Evolutionary conservation across 64 coral and sea anemone species (phyloP), one percentile per base, ranked within the genome.

Genomic region (Acropora tenuis): DNA sequence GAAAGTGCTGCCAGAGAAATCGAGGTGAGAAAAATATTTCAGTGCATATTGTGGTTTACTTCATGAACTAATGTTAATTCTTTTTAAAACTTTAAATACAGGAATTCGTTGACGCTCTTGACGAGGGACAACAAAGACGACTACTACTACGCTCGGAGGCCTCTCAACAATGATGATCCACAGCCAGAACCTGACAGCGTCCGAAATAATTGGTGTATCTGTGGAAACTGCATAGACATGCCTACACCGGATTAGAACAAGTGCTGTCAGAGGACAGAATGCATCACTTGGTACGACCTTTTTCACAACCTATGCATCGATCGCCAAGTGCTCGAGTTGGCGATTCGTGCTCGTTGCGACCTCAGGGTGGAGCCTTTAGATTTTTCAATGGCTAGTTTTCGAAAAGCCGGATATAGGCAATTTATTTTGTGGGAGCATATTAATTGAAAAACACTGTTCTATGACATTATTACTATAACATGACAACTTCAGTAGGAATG

Each of bases 351-450:
- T 1, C 4, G 15, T 5, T 78, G 76, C 52, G 76, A 78, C 47
- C 45, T 78, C 2, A 50, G 76, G 18, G 76, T 50, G 48, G 76
- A 50, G 45, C 46, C 45, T 1, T 15, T 78, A 5, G 76, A 78
- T 18, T 78, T 50, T 50, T 50, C 46, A 17, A 50, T 48, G 45
- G 16, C 45, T 5, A 78, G 45, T 47, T 78, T 78, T 8, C 3
- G 76, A 78, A 78, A 78, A 47, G 47, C 45, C 9, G 48, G 12
- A 16, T 48, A 78, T 50, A 48, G 47, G 18, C 78, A 80, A 30
- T 80, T 80, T 41, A 9, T 80, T 80, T 80, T 59, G 11, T 80
- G 49, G 78, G 18, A 58, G n/a, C 50, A 80, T 30, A 30, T 30
- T n/a, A n/a, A n/a, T n/a, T n/a, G n/a, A n/a, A n/a, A n/a, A n/a